Percentiles rank a stretch among this genome's conserved stretches.
Conservation (phyloP, 2,888 invertebrate genomes). For the Tetanocera ferruginea region DNA sequence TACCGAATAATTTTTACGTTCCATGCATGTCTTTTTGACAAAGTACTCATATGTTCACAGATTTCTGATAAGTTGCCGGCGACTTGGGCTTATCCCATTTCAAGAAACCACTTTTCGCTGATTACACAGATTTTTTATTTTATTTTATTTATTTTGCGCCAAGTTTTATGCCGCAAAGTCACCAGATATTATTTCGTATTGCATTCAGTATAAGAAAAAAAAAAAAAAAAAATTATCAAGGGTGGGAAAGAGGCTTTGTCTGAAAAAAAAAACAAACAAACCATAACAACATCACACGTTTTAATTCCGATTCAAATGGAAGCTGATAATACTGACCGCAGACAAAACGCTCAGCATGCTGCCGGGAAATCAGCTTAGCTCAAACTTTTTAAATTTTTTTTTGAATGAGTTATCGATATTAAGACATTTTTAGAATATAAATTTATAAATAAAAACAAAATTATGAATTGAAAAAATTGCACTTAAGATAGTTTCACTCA, state of each 20-base stretch:
- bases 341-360: neutral
- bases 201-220: neutral
- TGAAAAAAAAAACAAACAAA: constrained; percentile 3
- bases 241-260: constrained; percentile 29
- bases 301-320: neutral
- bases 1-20: neutral
- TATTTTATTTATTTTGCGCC: neutral
- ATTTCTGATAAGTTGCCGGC: constrained; percentile 30
- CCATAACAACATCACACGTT: neutral
- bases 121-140: constrained; percentile 29
- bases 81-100: constrained; percentile 29
- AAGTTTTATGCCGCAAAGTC: neutral
- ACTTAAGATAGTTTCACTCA: no score
- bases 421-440: neutral
- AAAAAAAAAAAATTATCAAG: constrained; percentile 15
- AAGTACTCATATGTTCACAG: constrained; percentile 3
- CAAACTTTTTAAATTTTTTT: neutral
- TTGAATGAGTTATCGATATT: neutral
- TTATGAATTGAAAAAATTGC: neutral
- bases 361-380: neutral
- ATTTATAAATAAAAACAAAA: neutral
- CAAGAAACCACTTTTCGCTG: constrained; percentile 31
- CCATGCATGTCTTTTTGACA: neutral
- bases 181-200: neutral
- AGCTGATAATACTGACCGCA: constrained; percentile 14